Percentiles rank a stretch among this genome's conserved stretches.
Conservation (phyloP, 2,797 vertebrate genomes). For the Cephalopachus bancanus region DNA sequence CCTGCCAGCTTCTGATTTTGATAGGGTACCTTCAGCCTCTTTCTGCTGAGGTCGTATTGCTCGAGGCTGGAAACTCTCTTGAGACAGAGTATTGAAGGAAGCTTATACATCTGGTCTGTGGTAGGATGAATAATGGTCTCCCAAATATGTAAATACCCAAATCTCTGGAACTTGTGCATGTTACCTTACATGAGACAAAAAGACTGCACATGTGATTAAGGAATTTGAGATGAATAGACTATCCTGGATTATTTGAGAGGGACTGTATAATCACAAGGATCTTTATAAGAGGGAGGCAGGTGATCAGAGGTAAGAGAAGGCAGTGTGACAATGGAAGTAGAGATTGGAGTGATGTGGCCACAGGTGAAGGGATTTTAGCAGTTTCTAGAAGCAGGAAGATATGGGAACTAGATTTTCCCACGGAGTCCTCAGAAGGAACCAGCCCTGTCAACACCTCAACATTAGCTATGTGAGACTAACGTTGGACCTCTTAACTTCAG, state of each 20-base stretch:
- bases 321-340: not conserved
- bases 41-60: not conserved
- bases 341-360: not conserved
- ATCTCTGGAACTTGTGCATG: slow-evolving; percentile 36
- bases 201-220: not conserved
- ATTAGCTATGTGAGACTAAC: not conserved
- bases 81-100: not conserved
- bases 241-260: not conserved
- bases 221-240: slow-evolving; percentile 15
- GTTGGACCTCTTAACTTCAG: not conserved
- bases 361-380: not conserved
- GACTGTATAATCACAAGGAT: not conserved
- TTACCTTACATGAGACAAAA: not conserved
- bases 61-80: not conserved
- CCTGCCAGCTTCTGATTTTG: not conserved
- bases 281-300: not conserved
- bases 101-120: not conserved
- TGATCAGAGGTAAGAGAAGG: not conserved
- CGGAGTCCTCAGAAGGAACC: not conserved
- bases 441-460: not conserved
- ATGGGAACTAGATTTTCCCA: not conserved
- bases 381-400: not conserved
- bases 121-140: not conserved
- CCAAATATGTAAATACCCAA: not conserved
- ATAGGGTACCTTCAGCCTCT: not conserved